These are phyloP conservation scores for Cossypha caffra DNA, from an alignment of 2,797 vertebrate genomes.

Conservation along the genomic window DNA sequence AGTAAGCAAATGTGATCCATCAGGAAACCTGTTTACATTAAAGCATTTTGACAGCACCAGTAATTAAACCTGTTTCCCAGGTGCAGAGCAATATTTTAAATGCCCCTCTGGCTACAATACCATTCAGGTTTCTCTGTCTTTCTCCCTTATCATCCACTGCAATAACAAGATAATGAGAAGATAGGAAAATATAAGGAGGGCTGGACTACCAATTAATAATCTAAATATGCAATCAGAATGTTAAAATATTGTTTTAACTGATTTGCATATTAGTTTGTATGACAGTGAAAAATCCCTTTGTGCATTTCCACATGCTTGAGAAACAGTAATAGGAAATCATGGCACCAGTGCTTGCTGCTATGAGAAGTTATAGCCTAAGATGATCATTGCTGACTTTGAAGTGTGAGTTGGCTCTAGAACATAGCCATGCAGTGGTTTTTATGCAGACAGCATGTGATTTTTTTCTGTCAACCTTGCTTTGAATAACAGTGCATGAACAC, in stretches of 20 bases:
- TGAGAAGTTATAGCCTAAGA: not conserved
- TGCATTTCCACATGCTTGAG: not conserved
- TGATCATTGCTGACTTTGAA: not conserved
- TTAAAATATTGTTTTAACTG: not conserved
- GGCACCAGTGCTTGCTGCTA: not conserved
- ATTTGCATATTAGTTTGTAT: constrained; percentile 1
- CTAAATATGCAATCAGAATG: constrained; percentile 8
- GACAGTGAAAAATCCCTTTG: not conserved
- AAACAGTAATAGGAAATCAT: not conserved
- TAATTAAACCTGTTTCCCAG: constrained; percentile 78
- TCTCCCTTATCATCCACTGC: constrained; percentile 10
- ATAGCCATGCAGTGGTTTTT: not conserved
- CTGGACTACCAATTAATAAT: constrained; percentile 29
- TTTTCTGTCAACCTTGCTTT: not conserved
- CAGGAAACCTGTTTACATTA: constrained; percentile 75
- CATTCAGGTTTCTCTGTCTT: constrained; percentile 55
- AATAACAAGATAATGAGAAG: constrained; percentile 59
- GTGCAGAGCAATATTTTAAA: constrained; percentile 73
- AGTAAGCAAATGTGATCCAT: constrained; percentile 63
- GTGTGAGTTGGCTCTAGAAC: not conserved
- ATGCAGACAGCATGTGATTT: not conserved
- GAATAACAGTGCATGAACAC: not conserved
- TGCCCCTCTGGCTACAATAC: constrained; percentile 66
- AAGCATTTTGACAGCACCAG: constrained; percentile 75
- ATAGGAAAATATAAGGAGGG: constrained; percentile 15